These are phyloP conservation scores for Argentina silus DNA, from an alignment of 2,797 vertebrate species.

Conservation along the genomic window DNA sequence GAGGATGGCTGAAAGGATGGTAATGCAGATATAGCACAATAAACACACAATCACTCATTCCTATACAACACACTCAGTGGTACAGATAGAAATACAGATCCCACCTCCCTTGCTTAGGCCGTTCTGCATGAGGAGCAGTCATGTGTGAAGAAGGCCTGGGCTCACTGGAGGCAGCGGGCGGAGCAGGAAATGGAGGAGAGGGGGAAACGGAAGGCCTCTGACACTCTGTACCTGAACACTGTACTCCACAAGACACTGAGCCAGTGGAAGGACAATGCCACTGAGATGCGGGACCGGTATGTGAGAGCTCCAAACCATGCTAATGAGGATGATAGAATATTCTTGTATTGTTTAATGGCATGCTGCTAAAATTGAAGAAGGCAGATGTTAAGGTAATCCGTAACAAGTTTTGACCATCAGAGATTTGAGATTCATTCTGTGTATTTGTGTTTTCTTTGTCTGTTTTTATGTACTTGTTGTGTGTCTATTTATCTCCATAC, in stretches of 20 bases:
- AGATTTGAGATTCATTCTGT: not conserved
- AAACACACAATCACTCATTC: not conserved
- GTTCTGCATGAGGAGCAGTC: constrained; percentile 75
- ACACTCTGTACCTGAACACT: constrained; percentile 45
- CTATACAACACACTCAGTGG: not conserved
- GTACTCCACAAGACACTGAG: constrained; percentile 70
- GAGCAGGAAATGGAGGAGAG: constrained; percentile 56
- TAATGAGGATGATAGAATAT: not conserved
- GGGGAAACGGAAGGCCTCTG: constrained; percentile 61
- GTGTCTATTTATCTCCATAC: constrained; percentile 10
- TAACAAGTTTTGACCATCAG: too few species aligned
- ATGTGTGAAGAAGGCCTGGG: constrained; percentile 73
- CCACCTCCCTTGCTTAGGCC: constrained; percentile 72
- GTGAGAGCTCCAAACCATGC: constrained; percentile 2
- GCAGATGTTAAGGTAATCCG: too few species aligned
- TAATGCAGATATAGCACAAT: constrained; percentile 54
- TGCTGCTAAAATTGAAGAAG: too few species aligned
- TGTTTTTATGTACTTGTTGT: too few species aligned
- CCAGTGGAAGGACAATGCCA: constrained; percentile 78
- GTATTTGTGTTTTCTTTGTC: not conserved
- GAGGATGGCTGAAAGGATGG: constrained; percentile 77
- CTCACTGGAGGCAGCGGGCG: constrained; percentile 71
- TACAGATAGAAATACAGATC: constrained; percentile 1
- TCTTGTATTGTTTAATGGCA: not conserved
- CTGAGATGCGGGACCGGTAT: constrained; percentile 61